phyloP scores from a whole-genome alignment of 2,888 invertebrate species.

The Steromphala cineraria region DNA sequence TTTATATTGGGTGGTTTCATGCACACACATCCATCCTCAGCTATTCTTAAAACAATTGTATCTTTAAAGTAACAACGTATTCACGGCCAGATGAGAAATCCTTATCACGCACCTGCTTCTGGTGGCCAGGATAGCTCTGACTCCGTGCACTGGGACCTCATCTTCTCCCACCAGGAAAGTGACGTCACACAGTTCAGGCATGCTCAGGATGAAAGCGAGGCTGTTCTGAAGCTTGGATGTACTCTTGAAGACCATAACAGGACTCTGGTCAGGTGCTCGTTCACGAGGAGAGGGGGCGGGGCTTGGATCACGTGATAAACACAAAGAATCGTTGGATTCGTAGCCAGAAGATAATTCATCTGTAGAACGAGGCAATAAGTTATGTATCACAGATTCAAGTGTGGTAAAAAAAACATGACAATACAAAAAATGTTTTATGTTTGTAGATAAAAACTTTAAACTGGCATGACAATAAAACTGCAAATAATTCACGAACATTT shows the following conservation, averaged over 20 bases:
- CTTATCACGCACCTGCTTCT: not conserved
- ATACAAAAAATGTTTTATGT: too few species aligned
- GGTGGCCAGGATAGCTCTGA: slow-evolving; percentile 16
- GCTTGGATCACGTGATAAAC: not conserved
- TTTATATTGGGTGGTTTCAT: too few species aligned
- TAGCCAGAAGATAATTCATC: not conserved
- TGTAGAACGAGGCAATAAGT: too few species aligned
- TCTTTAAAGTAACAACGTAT: too few species aligned
- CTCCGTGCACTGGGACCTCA: not conserved
- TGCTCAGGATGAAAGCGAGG: not conserved
- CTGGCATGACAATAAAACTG: too few species aligned
- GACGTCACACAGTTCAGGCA: slow-evolving; percentile 14
- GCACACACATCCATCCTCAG: too few species aligned
- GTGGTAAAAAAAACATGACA: too few species aligned
- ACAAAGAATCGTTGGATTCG: not conserved
- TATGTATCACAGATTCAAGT: too few species aligned
- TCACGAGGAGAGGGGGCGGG: not conserved
- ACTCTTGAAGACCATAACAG: slow-evolving; percentile 4
- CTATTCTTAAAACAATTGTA: too few species aligned
- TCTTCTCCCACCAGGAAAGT: not conserved
- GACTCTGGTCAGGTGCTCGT: not conserved
- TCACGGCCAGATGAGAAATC: too few species aligned
- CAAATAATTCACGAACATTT: too few species aligned
- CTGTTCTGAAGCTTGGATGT: not conserved
- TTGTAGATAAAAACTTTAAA: too few species aligned